Base-by-base conservation (phyloP, 2,113 vertebrate genomes). In the Mus spicilegus region DNA sequence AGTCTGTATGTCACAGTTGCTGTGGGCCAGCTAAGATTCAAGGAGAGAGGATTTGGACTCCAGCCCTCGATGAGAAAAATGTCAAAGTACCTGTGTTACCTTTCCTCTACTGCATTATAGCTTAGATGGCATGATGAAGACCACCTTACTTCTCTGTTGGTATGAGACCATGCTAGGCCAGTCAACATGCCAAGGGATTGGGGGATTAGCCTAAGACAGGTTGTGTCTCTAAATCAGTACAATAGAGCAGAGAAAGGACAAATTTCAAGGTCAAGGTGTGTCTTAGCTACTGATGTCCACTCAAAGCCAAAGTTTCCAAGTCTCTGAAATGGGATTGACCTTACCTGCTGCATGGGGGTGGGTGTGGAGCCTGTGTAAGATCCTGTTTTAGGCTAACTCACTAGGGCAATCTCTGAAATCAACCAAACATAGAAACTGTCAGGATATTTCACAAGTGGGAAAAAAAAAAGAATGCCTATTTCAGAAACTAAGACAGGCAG, bases 351-450 rank as follows among this genome's bases (percentile, higher is more conserved):
- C n/a, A 1, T 8, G 12, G 26, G 42, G 22, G 49, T 91, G 13
- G 10, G n/a, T 86, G 26, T 51, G 20, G 54, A 58, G 67, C 3
- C 69, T 28, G 54, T 2, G 14, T 16, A 80, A 76, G 19, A 17
- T 7, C 5, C 0, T 61, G 16, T 46, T 70, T 92, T 51, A 70
- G 30, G 24, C 10, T 87, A 61, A 22, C 26, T 20, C 65, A 33
- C n/a, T 39, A 16, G 92, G 65, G 63, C 39, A 49, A 93, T 72
- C 51, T 42, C 9, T 82, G 80, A 96, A 87, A 80, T 87, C 77
- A 54, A 61, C 70, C 30, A 5, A 61, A 8, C 14, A 8, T 49
- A 58, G 36, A 87, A 86, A 91, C 51, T 70, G 17, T 69, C 75
- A 89, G n/a, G 49, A 26, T 73, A 11, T 54, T 30, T n/a, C 91